Conservation (phyloP, 2,113 vertebrate species). For the Mionectes macconnelli region DNA sequence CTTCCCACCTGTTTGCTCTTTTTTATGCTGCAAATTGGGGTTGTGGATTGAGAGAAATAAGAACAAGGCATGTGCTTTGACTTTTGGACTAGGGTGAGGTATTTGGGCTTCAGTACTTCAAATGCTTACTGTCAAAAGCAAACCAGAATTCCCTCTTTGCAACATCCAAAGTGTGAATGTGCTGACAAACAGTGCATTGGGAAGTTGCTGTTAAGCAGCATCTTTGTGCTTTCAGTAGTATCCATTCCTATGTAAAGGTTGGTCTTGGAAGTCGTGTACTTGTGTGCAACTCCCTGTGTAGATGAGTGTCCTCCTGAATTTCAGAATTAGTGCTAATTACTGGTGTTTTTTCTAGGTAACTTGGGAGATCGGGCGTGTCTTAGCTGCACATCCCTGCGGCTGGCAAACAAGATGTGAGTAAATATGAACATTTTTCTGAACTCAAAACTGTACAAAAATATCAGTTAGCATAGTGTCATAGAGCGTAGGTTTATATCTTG, state of each 20-base stretch:
- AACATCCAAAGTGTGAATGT: background rate
- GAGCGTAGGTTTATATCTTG: background rate
- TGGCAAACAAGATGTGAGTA: conserved; percentile 81
- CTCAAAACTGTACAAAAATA: background rate
- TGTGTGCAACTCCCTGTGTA: background rate
- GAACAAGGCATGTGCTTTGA: background rate
- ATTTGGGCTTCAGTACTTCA: background rate
- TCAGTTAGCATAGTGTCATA: background rate
- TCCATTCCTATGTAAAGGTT: background rate
- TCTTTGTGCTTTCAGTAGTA: background rate
- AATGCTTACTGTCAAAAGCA: background rate
- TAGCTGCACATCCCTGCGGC: conserved; percentile 77
- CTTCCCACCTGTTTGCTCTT: background rate
- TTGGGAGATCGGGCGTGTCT: conserved; percentile 77
- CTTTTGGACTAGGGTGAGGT: background rate
- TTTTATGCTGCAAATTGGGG: background rate
- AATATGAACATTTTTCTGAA: background rate
- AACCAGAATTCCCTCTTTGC: background rate
- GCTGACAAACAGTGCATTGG: background rate
- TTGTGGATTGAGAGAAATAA: background rate
- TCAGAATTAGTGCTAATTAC: background rate
- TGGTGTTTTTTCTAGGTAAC: conserved; percentile 71
- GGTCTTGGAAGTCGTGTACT: background rate
- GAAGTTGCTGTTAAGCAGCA: background rate
- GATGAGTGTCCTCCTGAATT: background rate